Evolutionary conservation across 2,888 invertebrate species (phyloP).

Genomic region (Lochmaea capreae): DNA sequence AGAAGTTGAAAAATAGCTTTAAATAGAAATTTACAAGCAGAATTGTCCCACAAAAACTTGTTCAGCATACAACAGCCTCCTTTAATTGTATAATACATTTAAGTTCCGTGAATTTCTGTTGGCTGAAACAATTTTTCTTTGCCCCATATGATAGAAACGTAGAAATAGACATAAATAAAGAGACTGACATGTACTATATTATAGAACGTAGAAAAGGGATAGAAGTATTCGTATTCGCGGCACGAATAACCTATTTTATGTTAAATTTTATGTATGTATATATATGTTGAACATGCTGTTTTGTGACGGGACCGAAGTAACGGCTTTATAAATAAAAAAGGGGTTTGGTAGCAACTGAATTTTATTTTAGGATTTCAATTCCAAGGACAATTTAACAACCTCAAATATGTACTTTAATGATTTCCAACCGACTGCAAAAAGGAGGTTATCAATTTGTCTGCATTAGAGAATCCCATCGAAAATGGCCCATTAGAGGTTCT

Average conservation of each 20-base stretch:
- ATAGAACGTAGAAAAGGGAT: not conserved
- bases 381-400: too few species aligned
- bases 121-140: not conserved
- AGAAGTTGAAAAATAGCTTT: too few species aligned
- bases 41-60: too few species aligned
- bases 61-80: not conserved
- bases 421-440: too few species aligned
- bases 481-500: too few species aligned
- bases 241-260: conserved; percentile 18
- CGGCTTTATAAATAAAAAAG: not conserved
- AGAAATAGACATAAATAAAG: not conserved
- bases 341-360: not conserved
- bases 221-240: not conserved
- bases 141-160: not conserved
- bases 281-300: conserved; percentile 13
- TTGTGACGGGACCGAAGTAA: conserved; percentile 11
- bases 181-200: not conserved
- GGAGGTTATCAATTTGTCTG: too few species aligned
- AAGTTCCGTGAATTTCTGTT: not conserved
- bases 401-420: too few species aligned
- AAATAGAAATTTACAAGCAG: too few species aligned
- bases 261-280: conserved; percentile 13
- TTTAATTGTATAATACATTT: not conserved
- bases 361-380: not conserved
- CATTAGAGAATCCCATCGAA: too few species aligned